Percentiles rank a stretch among this genome's conserved stretches.
These are phyloP conservation scores for Lithobates sylvaticus DNA, from an alignment of 2,797 vertebrate species.

Conservation along the genomic window DNA sequence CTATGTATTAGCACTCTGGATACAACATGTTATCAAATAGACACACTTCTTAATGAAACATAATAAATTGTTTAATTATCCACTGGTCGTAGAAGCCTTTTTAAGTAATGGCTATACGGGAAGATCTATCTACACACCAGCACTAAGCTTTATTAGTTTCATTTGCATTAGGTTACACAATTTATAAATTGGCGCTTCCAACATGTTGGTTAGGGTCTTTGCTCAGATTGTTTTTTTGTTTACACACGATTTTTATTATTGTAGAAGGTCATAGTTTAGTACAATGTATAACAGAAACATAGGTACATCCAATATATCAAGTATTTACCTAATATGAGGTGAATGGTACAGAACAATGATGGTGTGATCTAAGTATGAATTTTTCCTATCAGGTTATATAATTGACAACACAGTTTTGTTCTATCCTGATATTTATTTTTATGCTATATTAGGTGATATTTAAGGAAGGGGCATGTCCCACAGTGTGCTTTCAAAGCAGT, in stretches of 20 bases:
- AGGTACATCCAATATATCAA: too few relatives aligned
- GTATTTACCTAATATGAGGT: too few relatives aligned
- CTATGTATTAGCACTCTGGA: slow-evolving; percentile 1
- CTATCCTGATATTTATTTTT: too few relatives aligned
- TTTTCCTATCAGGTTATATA: too few relatives aligned
- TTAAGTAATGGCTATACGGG: background rate
- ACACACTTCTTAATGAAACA: slow-evolving; percentile 9
- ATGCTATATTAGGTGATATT: too few relatives aligned
- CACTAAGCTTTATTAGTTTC: background rate
- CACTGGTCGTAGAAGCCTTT: background rate
- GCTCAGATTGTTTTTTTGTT: background rate
- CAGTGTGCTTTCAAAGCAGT: background rate
- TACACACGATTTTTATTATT: too few relatives aligned
- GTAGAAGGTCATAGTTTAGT: too few relatives aligned
- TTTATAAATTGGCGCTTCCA: background rate
- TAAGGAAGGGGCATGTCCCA: too few relatives aligned
- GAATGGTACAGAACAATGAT: too few relatives aligned
- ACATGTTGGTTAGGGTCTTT: background rate
- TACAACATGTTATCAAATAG: background rate
- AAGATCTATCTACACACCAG: background rate
- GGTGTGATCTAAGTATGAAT: too few relatives aligned
- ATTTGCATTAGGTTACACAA: background rate
- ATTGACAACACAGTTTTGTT: too few relatives aligned
- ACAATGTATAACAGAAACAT: too few relatives aligned
- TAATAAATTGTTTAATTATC: slow-evolving; percentile 16